phyloP scores from a whole-genome alignment of 2,113 vertebrate species.

The Oreamnos americanus region DNA sequence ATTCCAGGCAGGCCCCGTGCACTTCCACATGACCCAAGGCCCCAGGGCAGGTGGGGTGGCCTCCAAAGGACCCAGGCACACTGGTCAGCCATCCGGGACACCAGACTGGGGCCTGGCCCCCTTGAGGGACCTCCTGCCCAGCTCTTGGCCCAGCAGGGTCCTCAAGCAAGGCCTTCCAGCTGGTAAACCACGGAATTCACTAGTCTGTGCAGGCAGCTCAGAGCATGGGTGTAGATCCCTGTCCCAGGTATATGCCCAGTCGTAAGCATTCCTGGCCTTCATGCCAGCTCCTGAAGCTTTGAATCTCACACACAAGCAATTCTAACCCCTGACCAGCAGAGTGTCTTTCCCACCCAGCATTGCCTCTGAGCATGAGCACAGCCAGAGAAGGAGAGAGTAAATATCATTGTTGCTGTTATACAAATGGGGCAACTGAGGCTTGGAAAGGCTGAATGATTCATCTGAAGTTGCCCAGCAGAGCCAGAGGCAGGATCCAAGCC shows the following conservation, averaged over 20 bases:
- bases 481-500: not conserved
- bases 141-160: not conserved
- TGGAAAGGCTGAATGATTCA: not conserved
- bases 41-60: not conserved
- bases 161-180: not conserved
- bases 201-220: not conserved
- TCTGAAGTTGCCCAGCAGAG: not conserved
- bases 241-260: not conserved
- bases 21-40: too few relatives aligned
- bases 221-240: not conserved
- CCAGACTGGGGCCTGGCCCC: not conserved
- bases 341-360: not conserved
- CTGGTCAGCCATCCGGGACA: not conserved
- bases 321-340: not conserved
- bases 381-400: not conserved
- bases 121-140: not conserved
- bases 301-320: not conserved
- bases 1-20: not conserved
- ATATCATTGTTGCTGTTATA: accelerated
- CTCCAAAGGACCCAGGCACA: not conserved
- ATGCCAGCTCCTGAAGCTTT: not conserved
- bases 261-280: not conserved
- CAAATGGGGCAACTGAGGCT: not conserved
- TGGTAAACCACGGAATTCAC: not conserved
- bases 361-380: not conserved